Conservation (phyloP, 2,797 vertebrate genomes). For the Sarcophilus harrisii region DNA sequence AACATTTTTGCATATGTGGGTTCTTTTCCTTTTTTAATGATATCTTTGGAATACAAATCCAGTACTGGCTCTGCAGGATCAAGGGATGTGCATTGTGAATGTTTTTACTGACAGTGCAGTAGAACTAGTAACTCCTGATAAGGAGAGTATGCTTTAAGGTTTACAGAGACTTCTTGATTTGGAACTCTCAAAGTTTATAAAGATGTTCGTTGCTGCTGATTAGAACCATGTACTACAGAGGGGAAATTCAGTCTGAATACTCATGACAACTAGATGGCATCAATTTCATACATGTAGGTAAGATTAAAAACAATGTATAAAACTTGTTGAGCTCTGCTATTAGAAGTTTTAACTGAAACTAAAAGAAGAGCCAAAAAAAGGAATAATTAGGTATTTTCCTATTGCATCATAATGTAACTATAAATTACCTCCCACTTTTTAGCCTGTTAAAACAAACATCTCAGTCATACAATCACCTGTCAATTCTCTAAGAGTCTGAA, state of each 20-base stretch:
- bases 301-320: not conserved
- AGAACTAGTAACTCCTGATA: not conserved
- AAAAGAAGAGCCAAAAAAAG: slow-evolving; percentile 59
- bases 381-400: slow-evolving; percentile 68
- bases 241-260: not conserved
- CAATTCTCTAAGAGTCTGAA: slow-evolving; percentile 61
- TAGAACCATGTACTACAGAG: not conserved
- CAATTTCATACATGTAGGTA: not conserved
- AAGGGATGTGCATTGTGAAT: not conserved
- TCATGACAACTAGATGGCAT: not conserved
- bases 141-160: not conserved
- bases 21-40: too few relatives aligned
- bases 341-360: slow-evolving; percentile 65
- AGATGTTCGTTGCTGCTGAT: not conserved
- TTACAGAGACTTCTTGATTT: not conserved
- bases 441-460: slow-evolving; percentile 74
- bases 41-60: too few relatives aligned
- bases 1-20: too few relatives aligned
- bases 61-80: too few relatives aligned
- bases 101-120: not conserved
- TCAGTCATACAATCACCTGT: slow-evolving; percentile 48
- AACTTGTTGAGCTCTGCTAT: slow-evolving; percentile 60
- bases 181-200: not conserved
- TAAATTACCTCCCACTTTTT: slow-evolving; percentile 55
- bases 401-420: slow-evolving; percentile 50